Conservation (phyloP, 1,140 invertebrate species). For the Galendromus occidentalis region DNA sequence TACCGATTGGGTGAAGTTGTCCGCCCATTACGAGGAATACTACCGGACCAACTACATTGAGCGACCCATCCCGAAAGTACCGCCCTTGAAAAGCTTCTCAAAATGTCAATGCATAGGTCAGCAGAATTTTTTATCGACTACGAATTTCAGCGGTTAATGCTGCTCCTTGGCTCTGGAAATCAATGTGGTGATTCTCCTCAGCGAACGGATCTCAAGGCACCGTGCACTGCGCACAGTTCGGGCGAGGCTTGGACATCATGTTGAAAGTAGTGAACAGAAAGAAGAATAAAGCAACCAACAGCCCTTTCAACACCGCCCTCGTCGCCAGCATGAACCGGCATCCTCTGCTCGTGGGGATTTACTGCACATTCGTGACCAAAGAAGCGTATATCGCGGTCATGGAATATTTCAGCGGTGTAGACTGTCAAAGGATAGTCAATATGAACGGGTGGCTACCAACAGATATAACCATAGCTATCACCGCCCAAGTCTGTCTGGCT, state of each 20-base stretch:
- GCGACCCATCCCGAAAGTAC: background rate
- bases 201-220: background rate
- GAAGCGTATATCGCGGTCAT: background rate
- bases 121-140: background rate
- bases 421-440: background rate
- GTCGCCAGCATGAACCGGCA: background rate
- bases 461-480: background rate
- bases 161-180: too few species aligned
- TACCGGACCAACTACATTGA: background rate
- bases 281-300: background rate
- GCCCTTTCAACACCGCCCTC: background rate
- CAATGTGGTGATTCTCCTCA: background rate
- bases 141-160: too few species aligned
- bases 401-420: conserved; percentile 5
- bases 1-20: background rate
- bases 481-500: background rate
- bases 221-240: background rate
- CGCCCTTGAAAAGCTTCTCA: background rate
- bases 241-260: background rate
- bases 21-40: background rate
- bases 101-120: background rate
- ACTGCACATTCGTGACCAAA: background rate
- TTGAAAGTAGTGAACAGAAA: background rate
- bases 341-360: background rate
- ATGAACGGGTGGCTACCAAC: background rate